Base-by-base conservation (phyloP, 2,888 invertebrate genomes). In the Ganaspis brasiliensis region DNA sequence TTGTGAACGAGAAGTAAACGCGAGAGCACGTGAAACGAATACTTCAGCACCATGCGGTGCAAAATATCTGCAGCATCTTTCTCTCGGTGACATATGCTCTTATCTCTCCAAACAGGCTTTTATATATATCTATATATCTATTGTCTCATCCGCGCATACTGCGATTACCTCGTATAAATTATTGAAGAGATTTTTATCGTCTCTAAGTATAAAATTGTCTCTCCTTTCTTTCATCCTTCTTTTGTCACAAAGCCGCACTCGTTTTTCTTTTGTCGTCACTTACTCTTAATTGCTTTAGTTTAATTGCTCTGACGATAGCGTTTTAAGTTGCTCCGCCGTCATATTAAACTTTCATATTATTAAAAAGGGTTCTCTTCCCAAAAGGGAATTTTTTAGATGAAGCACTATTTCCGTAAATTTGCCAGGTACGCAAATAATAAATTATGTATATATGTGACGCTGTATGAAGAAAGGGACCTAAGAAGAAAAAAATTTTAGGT, bases 21-120 rank as follows among this genome's bases (percentile, higher is more conserved):
- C 26, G 67, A 67, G 24, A 67, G 67, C 67, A 67, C 67, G 45
- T 67, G 67, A 67, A 67, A 45, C 67, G 45, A 67, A 67, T 67
- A 67, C 67, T 67, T 67, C 67, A 67, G 45, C 45, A 67, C 45
- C 67, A 67, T 67, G 40, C 14, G 67, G 67, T 67, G 67, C 67
- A 67, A 67, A 67, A 67, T 67, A 67, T 67, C 67, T 19, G 45
- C 67, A 67, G 45, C 40, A 67, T 24, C 67, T 67, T 67, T 67
- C 45, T 45, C 67, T 45, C 5, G 67, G 45, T 45, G 67, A 67
- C 67, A 67, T 40, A 67, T 67, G 24, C 45, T 67, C 24, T 45
- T 24, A 67, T 67, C 45, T 45, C 45, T 40, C 5, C 8, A 19
- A 3, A 14, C 40, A 24, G 2, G 1, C n/a, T 37, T 61, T 37